Base-by-base conservation (phyloP, 2,113 vertebrate species). In the Turnix velox region DNA sequence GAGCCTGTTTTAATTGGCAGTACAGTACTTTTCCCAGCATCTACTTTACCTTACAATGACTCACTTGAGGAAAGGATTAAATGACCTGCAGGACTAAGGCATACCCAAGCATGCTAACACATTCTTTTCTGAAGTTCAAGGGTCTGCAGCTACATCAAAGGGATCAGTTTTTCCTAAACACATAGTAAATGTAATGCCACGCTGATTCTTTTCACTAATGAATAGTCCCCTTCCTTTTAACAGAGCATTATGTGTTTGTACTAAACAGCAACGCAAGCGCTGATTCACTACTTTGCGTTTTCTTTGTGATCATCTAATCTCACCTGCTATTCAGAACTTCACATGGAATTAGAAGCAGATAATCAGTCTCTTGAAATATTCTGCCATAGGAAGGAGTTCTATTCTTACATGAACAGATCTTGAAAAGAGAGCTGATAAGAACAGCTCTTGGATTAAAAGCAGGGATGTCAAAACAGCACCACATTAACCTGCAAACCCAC, bases 71-170 rank as follows among this genome's bases (percentile, higher is more conserved):
- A 93, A 87, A 73, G 88, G 57, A 96, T 93, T 96, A 96, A 91
- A 90, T 72, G 81, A 93, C 81, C 91, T 71, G 63, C 66, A 91
- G 90, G 71, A 88, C 86, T 66, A 74, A 92, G 73, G 87, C 86
- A 82, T 69, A 74, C 18, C 54, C 90, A 77, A 51, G 67, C 73
- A 92, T 22, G 59, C 86, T 84, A 93, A 83, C 82, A 85, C 89
- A 67, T 87, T 91, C 65, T 92, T 94, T 94, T 83, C 90, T 88
- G 62, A 88, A 97, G 95, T 97, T 97, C 94, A 97, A 87, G 94
- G 92, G 73, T 95, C 92, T 67, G 58, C 39, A 71, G 73, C 91
- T 91, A 96, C 84, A 96, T 95, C 95, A 96, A 97, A 97, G 76
- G 75, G 52, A 79, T 58, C 51, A 22, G 37, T 62, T 94, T 88